Evolutionary conservation across 2,797 vertebrate species (phyloP).

Genomic region (Peromyscus attwateri): DNA sequence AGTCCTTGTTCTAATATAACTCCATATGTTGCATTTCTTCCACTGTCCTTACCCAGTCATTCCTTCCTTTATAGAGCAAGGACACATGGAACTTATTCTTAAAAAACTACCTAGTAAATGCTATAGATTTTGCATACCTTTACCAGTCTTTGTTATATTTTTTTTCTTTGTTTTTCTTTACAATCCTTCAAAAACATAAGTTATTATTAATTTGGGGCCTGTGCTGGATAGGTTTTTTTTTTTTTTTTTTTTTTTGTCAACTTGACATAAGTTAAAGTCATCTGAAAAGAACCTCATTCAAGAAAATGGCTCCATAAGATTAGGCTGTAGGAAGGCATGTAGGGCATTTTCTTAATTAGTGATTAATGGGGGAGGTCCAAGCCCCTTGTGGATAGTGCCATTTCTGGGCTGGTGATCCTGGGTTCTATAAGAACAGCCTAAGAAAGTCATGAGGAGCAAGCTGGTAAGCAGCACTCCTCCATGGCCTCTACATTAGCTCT

Average conservation of each 20-base stretch:
- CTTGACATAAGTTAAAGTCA: background rate
- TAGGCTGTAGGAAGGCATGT: background rate
- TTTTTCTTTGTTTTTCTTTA: background rate
- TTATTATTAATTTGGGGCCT: background rate
- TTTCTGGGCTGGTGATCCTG: background rate
- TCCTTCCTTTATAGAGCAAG: background rate
- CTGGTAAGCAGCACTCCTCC: background rate
- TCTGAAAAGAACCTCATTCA: background rate
- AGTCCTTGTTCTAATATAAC: background rate
- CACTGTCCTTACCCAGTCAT: background rate
- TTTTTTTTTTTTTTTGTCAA: background rate
- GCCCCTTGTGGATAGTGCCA: background rate
- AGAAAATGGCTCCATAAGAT: background rate
- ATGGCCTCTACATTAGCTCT: too few relatives aligned
- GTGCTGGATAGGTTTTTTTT: background rate
- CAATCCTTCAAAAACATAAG: background rate
- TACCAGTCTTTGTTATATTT: background rate
- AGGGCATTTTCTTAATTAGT: background rate
- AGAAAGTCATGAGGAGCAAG: background rate
- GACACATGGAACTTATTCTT: background rate
- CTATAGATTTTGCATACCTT: background rate
- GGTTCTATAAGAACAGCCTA: background rate
- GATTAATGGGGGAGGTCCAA: background rate
- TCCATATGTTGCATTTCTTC: background rate
- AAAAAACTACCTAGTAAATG: background rate